Evolutionary conservation across 2,113 vertebrate species (phyloP), one percentile per base, ranked within the genome.

Genomic region (Labeo rohita): DNA sequence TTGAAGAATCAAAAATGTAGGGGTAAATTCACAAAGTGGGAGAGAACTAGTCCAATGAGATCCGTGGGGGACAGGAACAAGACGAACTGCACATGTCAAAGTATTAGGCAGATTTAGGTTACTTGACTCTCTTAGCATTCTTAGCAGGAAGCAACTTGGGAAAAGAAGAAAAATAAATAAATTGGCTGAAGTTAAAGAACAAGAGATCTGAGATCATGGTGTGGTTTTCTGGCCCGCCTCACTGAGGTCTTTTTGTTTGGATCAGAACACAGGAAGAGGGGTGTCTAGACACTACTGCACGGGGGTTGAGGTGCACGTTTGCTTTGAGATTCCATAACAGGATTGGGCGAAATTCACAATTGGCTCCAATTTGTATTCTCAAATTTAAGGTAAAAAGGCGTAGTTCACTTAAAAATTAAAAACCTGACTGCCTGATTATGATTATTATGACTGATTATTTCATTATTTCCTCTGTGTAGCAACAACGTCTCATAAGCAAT

Each of bases 181-280:
- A 81, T 21, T 82, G 8, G 10, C 54, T 34, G 21, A 59, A 21
- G 75, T 68, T 15, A 82, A 47, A 76, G 59, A 79, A 18, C 36
- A 75, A 86, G 65, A 52, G 84, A 84, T 87, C 49, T 86, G 45
- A 75, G 86, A 73, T 87, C 65, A 70, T 84, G 68, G 66, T 85
- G 85, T 85, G 80, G 86, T 83, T 89, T 85, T 85, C 11, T 80
- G 23, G 88, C 66, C 76, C 68, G 28, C 65, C 23, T 61, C 68
- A 81, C 78, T 86, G 49, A 84, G 75, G 47, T 45, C 23, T 79
- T 52, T 85, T 88, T 89, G 39, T 89, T 76, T 90, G 43, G 78
- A 80, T 23, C 23, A 74, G 21, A 81, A 18, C 11, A 59, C 23
- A 28, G 43, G 16, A 59, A 79, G 45, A 47, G 9, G 75, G 79